These are phyloP conservation scores for Standfussiana lucernea DNA, from an alignment of 2,888 invertebrate genomes.

Conservation along the genomic window DNA sequence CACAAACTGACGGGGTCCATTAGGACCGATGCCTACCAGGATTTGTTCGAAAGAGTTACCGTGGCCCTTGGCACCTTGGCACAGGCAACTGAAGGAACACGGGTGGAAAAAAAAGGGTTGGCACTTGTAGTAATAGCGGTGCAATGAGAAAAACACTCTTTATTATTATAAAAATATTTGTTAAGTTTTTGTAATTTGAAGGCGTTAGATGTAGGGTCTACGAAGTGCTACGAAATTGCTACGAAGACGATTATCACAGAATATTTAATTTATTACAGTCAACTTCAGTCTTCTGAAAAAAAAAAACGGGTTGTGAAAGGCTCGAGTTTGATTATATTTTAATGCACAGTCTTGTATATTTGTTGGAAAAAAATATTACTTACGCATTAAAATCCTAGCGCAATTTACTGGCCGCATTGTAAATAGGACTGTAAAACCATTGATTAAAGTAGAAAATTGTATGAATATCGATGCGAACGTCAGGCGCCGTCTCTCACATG, in stretches of 20 bases:
- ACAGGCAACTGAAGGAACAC: no score
- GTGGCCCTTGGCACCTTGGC: no score
- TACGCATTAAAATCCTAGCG: not conserved
- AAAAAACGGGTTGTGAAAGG: not conserved
- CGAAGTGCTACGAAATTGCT: constrained; percentile 24
- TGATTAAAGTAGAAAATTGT: not conserved
- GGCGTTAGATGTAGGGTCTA: not conserved
- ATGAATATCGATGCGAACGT: not conserved
- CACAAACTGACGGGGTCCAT: no score
- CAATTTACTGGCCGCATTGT: not conserved
- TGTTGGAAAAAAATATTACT: not conserved
- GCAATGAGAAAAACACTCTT: not conserved
- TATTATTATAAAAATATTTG: not conserved
- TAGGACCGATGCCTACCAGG: no score
- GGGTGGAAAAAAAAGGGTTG: no score
- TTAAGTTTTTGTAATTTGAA: not conserved
- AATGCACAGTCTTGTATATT: not conserved
- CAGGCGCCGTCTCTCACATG: not conserved
- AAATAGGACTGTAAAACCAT: not conserved
- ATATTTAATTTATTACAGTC: not conserved
- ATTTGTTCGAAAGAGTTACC: no score
- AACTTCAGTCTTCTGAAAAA: not conserved
- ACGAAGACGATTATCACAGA: not conserved
- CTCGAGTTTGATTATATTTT: not conserved
- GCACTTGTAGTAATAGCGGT: constrained; percentile 49